Conservation (phyloP, 1,140 invertebrate species). For the Agrypnia vestita region DNA sequence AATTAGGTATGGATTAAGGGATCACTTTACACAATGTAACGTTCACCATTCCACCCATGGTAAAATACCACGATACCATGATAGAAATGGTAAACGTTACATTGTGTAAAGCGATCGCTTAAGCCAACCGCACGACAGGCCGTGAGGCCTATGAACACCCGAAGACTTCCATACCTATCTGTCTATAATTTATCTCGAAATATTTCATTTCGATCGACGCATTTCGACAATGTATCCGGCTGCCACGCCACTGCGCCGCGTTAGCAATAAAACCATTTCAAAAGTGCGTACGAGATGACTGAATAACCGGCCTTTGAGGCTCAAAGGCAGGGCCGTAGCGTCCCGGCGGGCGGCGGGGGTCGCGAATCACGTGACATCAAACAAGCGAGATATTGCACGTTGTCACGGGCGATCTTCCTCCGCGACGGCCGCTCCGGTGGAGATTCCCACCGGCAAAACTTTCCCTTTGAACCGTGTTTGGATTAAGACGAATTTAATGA, state of each 20-base stretch:
- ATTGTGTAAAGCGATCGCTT: too few species aligned
- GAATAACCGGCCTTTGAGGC: constrained; percentile 55
- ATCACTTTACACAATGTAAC: too few species aligned
- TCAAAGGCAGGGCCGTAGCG: constrained; percentile 46
- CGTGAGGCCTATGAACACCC: too few species aligned
- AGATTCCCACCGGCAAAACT: constrained; percentile 1
- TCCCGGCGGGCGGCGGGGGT: constrained; percentile 1
- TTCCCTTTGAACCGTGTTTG: constrained; percentile 22
- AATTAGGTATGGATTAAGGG: too few species aligned
- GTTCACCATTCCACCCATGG: too few species aligned
- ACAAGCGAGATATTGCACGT: constrained; percentile 61
- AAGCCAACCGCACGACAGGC: too few species aligned
- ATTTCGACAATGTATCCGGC: too few species aligned
- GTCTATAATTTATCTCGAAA: too few species aligned
- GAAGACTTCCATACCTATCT: too few species aligned
- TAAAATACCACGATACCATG: too few species aligned
- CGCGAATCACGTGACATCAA: constrained; percentile 60
- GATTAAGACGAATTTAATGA: constrained; percentile 9
- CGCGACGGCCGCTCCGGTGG: constrained; percentile 14
- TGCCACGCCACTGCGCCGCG: constrained; percentile 3
- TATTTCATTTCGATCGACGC: too few species aligned
- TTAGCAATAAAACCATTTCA: constrained; percentile 59
- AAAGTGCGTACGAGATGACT: constrained; percentile 59
- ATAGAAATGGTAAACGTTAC: too few species aligned
- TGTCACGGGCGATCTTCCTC: constrained; percentile 47